Conservation (phyloP, 2,888 invertebrate genomes). For the Cinara cedri region DNA sequence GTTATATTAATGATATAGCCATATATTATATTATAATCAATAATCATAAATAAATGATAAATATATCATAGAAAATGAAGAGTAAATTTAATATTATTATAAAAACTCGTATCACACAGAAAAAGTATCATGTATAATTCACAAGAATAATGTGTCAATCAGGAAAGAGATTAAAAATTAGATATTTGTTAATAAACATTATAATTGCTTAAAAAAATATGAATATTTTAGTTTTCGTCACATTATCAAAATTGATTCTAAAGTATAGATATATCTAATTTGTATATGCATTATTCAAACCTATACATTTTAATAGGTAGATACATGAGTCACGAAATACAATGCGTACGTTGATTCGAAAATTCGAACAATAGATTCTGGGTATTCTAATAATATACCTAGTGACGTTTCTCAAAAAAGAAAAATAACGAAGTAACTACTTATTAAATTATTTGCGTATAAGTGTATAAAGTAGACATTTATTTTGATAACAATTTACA, state of each 20-base stretch:
- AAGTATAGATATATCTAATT: neutral
- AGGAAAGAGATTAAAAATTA: neutral
- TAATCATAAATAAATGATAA: neutral
- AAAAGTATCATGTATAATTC: conserved; percentile 13
- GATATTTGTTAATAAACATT: neutral
- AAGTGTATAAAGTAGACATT: too few relatives aligned
- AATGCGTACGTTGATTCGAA: too few relatives aligned
- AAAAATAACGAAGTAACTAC: neutral
- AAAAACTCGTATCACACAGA: conserved; percentile 37
- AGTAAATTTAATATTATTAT: conserved; percentile 7
- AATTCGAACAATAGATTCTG: neutral
- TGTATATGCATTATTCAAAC: neutral
- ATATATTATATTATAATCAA: neutral
- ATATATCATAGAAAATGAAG: conserved; percentile 22
- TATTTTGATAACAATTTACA: too few relatives aligned
- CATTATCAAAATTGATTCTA: neutral
- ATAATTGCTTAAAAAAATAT: conserved; percentile 3
- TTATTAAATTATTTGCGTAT: too few relatives aligned
- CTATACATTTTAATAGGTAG: neutral
- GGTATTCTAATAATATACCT: neutral
- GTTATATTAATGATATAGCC: conserved; percentile 3
- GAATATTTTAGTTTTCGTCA: neutral
- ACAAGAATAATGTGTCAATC: conserved; percentile 28
- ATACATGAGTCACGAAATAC: too few relatives aligned
- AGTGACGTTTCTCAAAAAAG: neutral